These are phyloP conservation scores for Chondrilla cf. caribensis DNA, from an alignment of 37 sponge, comb jelly and placozoan species.

Conservation along the genomic window DNA sequence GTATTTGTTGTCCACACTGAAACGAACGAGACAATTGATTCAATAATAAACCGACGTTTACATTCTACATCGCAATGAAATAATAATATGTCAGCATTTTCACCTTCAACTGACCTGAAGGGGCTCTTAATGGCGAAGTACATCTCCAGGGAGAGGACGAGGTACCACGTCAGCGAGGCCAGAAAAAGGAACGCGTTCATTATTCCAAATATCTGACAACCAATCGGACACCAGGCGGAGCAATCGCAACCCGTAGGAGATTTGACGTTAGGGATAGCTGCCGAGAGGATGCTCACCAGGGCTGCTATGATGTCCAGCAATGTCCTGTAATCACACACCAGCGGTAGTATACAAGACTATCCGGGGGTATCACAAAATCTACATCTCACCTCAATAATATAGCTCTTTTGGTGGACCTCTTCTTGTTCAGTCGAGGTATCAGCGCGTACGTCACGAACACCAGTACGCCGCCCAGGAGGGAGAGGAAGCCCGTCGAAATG, in stretches of 20 bases:
- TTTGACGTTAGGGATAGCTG: not conserved
- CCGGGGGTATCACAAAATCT: not conserved
- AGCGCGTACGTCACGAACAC: conserved; percentile 65
- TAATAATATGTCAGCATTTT: not conserved
- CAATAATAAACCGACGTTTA: no score
- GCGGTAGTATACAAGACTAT: no score
- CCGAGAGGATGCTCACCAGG: conserved; percentile 36
- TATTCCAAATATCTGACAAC: conserved; percentile 43
- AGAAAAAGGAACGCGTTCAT: conserved; percentile 61
- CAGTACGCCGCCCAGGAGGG: conserved; percentile 39
- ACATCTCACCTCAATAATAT: conserved; percentile 60
- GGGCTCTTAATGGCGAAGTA: conserved; percentile 74
- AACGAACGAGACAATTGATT: no score
- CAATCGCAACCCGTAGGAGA: not conserved
- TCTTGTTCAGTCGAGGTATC: conserved; percentile 44
- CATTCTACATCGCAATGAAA: no score
- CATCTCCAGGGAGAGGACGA: conserved; percentile 64
- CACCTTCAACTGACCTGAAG: conserved; percentile 51
- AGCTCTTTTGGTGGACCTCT: conserved; percentile 49
- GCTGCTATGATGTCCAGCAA: conserved; percentile 58
- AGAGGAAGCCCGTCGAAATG: conserved; percentile 44
- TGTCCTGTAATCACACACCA: no score
- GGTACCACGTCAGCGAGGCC: conserved; percentile 61
- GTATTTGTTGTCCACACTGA: not conserved
- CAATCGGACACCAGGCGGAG: not conserved